phyloP scores from a whole-genome alignment of 2,113 vertebrate genomes.

The Callaeas wilsoni region DNA sequence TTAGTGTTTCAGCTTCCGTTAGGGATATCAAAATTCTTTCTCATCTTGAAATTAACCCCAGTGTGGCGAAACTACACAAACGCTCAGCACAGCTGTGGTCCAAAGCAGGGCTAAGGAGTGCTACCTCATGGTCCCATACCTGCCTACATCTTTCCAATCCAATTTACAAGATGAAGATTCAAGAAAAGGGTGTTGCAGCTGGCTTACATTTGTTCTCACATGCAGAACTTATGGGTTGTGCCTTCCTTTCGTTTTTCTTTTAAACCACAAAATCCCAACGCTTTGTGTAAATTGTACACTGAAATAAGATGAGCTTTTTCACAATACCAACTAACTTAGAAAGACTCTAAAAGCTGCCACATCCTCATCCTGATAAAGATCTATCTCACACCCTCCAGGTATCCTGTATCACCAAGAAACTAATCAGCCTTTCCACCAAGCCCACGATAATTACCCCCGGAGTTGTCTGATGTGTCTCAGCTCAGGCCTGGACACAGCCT shows the following conservation, averaged over 20 bases:
- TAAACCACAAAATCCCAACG: background rate
- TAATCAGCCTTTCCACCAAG: background rate
- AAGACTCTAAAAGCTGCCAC: background rate
- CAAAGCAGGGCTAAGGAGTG: background rate
- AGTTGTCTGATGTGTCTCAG: background rate
- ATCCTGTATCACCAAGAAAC: background rate
- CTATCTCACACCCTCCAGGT: background rate
- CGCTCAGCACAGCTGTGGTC: background rate
- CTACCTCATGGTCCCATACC: background rate
- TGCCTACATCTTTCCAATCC: background rate
- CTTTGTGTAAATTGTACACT: background rate
- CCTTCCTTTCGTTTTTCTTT: background rate
- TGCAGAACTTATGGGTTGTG: background rate
- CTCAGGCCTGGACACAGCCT: background rate
- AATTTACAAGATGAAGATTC: background rate
- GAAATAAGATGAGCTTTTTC: background rate
- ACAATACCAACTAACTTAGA: background rate
- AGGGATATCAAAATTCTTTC: slow-evolving; percentile 11
- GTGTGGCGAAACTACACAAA: background rate
- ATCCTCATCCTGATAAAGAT: background rate
- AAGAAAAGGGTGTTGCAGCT: background rate
- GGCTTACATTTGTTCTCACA: background rate
- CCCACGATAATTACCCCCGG: background rate
- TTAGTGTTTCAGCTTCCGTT: background rate
- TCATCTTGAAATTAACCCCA: slow-evolving; percentile 32